phyloP scores from a whole-genome alignment of 2,113 vertebrate species.

The Mastomys natalensis region DNA sequence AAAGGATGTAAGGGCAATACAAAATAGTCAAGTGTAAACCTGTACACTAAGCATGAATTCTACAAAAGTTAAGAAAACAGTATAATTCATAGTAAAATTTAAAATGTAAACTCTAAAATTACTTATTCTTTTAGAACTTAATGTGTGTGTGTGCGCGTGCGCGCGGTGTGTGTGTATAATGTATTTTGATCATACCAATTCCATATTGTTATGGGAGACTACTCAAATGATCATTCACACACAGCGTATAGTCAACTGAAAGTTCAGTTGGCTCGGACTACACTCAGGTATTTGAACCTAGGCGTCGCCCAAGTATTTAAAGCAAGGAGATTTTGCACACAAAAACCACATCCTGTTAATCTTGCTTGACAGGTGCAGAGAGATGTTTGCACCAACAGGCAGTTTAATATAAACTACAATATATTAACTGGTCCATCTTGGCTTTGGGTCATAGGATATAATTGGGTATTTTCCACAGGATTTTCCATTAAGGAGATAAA shows the following conservation, averaged over 20 bases:
- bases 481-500: not conserved
- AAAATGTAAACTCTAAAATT: not conserved
- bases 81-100: not conserved
- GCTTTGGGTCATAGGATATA: not conserved
- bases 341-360: not conserved
- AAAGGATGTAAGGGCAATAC: not conserved
- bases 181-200: not conserved
- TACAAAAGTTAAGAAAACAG: not conserved
- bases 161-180: not conserved
- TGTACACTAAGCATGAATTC: not conserved
- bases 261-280: not conserved
- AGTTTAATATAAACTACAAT: not conserved
- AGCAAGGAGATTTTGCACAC: no score
- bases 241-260: not conserved
- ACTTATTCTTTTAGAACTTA: not conserved
- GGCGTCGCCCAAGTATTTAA: not conserved
- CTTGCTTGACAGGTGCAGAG: not conserved
- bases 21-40: no score
- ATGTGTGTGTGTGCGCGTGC: not conserved
- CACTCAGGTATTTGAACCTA: not conserved
- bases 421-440: not conserved
- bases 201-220: not conserved
- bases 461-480: not conserved
- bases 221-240: not conserved
- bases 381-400: rapidly evolving